Evolutionary conservation across 2,113 vertebrate species (phyloP).

Genomic region (Myrmophylax atrothorax): DNA sequence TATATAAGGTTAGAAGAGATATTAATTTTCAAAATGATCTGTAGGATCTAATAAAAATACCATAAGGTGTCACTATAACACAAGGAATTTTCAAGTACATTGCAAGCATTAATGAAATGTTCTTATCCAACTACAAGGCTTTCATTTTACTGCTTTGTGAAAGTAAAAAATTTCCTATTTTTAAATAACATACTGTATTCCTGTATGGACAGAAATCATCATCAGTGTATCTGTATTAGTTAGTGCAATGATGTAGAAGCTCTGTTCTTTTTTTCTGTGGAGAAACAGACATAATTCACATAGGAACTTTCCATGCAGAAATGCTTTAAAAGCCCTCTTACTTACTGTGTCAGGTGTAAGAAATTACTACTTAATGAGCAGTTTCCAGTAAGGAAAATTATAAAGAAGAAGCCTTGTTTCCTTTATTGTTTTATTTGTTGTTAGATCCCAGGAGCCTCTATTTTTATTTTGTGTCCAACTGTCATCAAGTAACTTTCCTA

Average conservation of each 20-base stretch:
- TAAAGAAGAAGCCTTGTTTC: neutral
- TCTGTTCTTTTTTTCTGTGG: neutral
- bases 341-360: neutral
- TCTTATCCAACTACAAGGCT: neutral
- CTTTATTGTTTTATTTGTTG: neutral
- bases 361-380: neutral
- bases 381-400: neutral
- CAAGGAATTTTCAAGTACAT: neutral
- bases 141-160: neutral
- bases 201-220: neutral
- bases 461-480: neutral
- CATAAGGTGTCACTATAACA: slow-evolving; percentile 74
- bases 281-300: neutral
- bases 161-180: neutral
- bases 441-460: neutral
- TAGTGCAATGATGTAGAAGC: neutral
- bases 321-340: neutral
- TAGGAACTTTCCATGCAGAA: neutral
- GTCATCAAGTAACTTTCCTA: neutral
- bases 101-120: neutral
- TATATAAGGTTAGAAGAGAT: neutral
- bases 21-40: neutral
- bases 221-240: neutral
- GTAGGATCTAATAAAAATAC: neutral
- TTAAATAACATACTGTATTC: neutral